Percentiles rank a stretch among this genome's conserved stretches.
These are phyloP conservation scores for Nothura maculosa DNA, from an alignment of 2,797 vertebrate genomes.

Conservation along the genomic window DNA sequence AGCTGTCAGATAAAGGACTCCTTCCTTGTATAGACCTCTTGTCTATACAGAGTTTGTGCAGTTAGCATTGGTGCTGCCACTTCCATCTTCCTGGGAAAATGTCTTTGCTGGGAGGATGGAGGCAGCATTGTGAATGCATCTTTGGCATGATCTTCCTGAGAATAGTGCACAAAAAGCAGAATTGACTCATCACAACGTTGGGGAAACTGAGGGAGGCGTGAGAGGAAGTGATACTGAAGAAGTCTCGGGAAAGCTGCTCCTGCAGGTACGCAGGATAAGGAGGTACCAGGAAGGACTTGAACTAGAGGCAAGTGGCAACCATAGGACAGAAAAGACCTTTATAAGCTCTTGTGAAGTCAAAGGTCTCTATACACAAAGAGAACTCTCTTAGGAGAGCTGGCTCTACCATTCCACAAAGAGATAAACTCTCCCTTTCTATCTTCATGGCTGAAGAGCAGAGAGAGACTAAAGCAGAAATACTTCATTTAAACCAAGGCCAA, in stretches of 20 bases:
- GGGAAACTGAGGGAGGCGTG: fast-evolving
- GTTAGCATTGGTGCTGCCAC: fast-evolving
- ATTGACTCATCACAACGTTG: not conserved
- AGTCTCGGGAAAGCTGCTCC: not conserved
- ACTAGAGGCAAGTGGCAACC: not conserved
- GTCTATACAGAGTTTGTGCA: not conserved
- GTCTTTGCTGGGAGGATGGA: not conserved
- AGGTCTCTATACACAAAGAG: not conserved
- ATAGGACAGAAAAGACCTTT: not conserved
- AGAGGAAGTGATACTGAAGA: not conserved
- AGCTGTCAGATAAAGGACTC: not conserved
- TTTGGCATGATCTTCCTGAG: not conserved
- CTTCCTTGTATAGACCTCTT: not conserved
- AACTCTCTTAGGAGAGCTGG: not conserved
- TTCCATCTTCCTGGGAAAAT: not conserved
- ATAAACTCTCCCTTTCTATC: not conserved
- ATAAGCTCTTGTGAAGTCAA: not conserved
- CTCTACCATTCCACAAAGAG: not conserved
- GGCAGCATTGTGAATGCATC: not conserved
- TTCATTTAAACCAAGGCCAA: not conserved
- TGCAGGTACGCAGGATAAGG: not conserved
- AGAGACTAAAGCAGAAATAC: not conserved
- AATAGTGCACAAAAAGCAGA: not conserved
- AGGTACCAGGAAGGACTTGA: not conserved
- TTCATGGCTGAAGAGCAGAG: not conserved